Base-by-base conservation (phyloP, 1,140 invertebrate genomes). In the Pygmarrhopalites habei region DNA sequence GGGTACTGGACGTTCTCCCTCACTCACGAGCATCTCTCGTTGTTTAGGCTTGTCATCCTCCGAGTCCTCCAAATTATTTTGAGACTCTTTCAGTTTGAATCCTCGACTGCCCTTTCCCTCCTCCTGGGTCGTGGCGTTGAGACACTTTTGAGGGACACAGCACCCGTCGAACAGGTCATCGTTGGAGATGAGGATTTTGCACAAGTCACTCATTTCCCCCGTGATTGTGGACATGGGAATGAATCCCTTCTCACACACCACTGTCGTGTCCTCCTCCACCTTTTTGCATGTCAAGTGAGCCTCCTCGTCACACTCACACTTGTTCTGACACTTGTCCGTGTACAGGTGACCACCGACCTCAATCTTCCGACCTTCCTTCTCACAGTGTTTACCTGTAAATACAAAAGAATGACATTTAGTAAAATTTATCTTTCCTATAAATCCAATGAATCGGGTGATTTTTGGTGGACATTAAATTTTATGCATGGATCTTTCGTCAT, bases 1-100 rank as follows among this genome's bases (percentile, higher is more conserved):
- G 12, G 46, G 46, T 3, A 56, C 53, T 15, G 47, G 52, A 32
- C 57, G 25, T 46, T 62, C 60, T 12, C 43, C 60, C 32, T 53
- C 29, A n/a, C 32, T 43, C 26, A 53, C 29, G 39, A 56, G 64
- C 43, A 47, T 46, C 17, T 52, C 58, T 56, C 46, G 51, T 15
- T 17, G 35, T 43, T 63, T 62, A 19, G 41, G 57, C 29, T 63
- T 67, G 23, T 67, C 65, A 55, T 59, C 55, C n/a, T 67, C 60
- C n/a, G n/a, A n/a, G 67, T 58, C 62, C 35, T 58, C 61, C 19
- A 70, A 30, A 55, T 67, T 66, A 41, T 70, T 70, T 23, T 62
- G 62, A 32, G 69, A 68, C n/a, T 71, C 66, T 10, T 57, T 53
- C 23, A 71, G 47, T 60, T 71, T 71, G 26, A 66, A 71, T 17